Evolutionary conservation across 2,113 vertebrate species (phyloP), one percentile per base, ranked within the genome.

Genomic region (Dasyornis broadbenti): DNA sequence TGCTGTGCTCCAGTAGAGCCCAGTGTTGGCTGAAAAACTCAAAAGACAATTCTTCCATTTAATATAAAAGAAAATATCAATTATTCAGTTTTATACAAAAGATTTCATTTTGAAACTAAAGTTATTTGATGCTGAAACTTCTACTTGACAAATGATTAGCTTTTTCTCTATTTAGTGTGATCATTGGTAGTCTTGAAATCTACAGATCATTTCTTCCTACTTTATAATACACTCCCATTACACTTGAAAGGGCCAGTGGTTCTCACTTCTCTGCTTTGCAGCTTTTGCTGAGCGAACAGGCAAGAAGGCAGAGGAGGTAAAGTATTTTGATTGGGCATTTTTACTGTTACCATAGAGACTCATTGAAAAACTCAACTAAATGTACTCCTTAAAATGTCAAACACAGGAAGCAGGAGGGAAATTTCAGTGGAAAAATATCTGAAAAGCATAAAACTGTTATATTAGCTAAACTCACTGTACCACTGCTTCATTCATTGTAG

Each of bases 381-480:
- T 44, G 37, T 86, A 63, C 42, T 79, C 54, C 63, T 96, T 95
- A 80, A 86, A 94, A 94, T 97, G 86, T 97, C 97, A 96, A 89
- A 80, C 90, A 96, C 85, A 94, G 81, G 91, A 97, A 96, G 53
- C 60, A 85, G 70, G 69, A 96, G 95, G 19, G 76, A 44, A 86
- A 95, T 92, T 96, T 98, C 96, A 92, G 91, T 59, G 64, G 66
- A 89, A 83, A 91, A 89, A 95, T 81, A 89, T 78, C 78, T 79
- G 92, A 95, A 94, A 93, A 93, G 69, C 77, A 86, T 90, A 86
- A 96, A 96, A 91, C 80, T 86, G 89, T 91, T 96, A 76, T 96
- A 96, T 87, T 97, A 96, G 65, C 78, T 95, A 96, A 97, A 97
- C 86, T 98, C 73, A 49, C 65, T 95, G 40, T 30, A 16, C 69